Conservation (phyloP, 2,113 vertebrate genomes). For the Grus americana region DNA sequence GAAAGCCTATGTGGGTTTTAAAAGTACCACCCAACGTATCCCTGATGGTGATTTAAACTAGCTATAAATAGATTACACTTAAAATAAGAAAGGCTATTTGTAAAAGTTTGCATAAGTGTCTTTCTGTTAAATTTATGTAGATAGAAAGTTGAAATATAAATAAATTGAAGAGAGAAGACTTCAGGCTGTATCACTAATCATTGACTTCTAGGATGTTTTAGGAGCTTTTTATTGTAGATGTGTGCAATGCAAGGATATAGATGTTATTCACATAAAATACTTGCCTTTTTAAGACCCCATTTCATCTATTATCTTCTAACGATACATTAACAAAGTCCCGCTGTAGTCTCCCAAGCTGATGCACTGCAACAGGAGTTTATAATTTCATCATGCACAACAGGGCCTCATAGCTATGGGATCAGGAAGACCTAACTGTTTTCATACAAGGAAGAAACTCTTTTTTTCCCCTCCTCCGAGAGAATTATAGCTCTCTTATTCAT, state of each 20-base stretch:
- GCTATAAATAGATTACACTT: background rate
- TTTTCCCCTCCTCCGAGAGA: background rate
- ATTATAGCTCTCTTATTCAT: background rate
- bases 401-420: background rate
- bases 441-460: background rate
- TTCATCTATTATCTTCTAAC: background rate
- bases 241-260: background rate
- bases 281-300: background rate
- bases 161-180: background rate
- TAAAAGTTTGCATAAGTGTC: background rate
- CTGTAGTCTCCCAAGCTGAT: background rate
- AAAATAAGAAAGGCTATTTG: background rate
- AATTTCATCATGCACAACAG: background rate
- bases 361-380: background rate
- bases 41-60: background rate
- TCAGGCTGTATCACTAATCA: background rate
- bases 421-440: background rate
- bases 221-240: background rate
- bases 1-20: background rate
- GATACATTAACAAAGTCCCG: background rate
- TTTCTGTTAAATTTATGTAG: background rate
- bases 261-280: background rate
- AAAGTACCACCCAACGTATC: background rate
- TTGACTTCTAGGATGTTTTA: background rate
- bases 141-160: background rate